Conservation (phyloP, 2,113 vertebrate species). For the Caranx ignobilis region DNA sequence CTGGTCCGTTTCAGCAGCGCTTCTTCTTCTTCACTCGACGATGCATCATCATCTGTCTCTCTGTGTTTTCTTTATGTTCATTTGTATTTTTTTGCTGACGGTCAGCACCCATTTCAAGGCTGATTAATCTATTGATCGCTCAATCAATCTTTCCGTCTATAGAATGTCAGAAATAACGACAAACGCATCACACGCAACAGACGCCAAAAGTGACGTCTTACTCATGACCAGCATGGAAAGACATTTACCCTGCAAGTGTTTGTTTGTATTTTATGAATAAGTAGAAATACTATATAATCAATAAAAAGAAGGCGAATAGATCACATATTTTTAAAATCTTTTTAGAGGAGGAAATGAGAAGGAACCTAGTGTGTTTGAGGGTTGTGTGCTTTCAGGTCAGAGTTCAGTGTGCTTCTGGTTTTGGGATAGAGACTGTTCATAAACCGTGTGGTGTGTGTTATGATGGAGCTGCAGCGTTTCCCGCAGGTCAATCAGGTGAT, state of each 20-base stretch:
- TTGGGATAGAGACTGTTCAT: too few relatives aligned
- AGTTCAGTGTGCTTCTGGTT: too few relatives aligned
- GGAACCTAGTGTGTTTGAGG: too few relatives aligned
- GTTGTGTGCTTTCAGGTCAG: too few relatives aligned
- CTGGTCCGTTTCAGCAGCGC: too few relatives aligned
- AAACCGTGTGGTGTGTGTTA: too few relatives aligned
- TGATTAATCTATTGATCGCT: constrained; percentile 47
- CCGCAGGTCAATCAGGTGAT: too few relatives aligned
- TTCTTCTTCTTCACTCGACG: not conserved
- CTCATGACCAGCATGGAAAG: not conserved
- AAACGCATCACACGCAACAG: not conserved
- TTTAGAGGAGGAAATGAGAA: too few relatives aligned
- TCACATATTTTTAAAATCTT: too few relatives aligned
- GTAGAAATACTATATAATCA: not conserved
- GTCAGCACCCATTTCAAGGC: constrained; percentile 30
- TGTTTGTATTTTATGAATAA: not conserved
- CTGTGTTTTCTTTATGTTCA: constrained; percentile 16
- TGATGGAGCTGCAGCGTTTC: too few relatives aligned
- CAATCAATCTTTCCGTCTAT: constrained; percentile 41
- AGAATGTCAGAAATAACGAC: constrained; percentile 50
- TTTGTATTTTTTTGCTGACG: constrained; percentile 28
- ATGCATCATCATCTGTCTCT: too few relatives aligned
- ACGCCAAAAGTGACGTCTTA: constrained; percentile 2
- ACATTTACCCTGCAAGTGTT: not conserved
- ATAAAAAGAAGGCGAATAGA: too few relatives aligned